These are phyloP conservation scores for Aplodontia rufa DNA, from an alignment of 2,113 vertebrate genomes.

Conservation along the genomic window DNA sequence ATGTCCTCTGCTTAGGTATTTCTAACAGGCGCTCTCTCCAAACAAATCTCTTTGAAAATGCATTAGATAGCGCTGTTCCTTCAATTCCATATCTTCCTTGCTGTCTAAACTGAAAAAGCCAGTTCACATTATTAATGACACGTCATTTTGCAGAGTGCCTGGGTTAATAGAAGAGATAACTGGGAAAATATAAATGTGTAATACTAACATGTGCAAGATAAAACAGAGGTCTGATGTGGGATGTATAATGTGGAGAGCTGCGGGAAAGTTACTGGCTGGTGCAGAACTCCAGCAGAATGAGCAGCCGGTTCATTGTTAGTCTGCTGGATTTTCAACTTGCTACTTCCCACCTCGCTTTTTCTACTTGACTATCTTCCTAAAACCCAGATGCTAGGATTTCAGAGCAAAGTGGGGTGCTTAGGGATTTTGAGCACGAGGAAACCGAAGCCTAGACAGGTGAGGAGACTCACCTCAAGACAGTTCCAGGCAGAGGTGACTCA, in stretches of 20 bases:
- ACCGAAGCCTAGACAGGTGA: background rate
- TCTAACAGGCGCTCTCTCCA: conserved; percentile 62
- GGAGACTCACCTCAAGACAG: background rate
- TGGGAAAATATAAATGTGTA: conserved; percentile 76
- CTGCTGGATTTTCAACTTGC: background rate
- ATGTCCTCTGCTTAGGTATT: conserved; percentile 69
- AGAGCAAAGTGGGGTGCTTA: background rate
- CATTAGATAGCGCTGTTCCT: conserved; percentile 70
- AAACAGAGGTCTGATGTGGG: conserved; percentile 61
- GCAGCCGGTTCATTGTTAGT: too few species aligned
- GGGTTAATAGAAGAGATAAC: conserved; percentile 82
- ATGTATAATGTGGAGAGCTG: conserved; percentile 49
- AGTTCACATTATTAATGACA: conserved; percentile 79
- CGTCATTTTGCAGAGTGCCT: conserved; percentile 74
- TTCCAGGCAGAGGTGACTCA: background rate
- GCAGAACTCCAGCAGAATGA: background rate
- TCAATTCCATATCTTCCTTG: conserved; percentile 74
- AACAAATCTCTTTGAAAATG: conserved; percentile 78
- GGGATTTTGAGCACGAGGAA: background rate
- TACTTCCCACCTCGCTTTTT: background rate
- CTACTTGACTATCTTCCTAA: background rate
- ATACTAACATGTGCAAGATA: conserved; percentile 71
- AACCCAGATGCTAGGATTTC: background rate
- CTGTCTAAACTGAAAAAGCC: conserved; percentile 77
- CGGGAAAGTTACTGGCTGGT: background rate